Evolutionary conservation across 2,888 invertebrate species (phyloP), one percentile per base, ranked within the genome.

Genomic region (Apotomis betuletana): DNA sequence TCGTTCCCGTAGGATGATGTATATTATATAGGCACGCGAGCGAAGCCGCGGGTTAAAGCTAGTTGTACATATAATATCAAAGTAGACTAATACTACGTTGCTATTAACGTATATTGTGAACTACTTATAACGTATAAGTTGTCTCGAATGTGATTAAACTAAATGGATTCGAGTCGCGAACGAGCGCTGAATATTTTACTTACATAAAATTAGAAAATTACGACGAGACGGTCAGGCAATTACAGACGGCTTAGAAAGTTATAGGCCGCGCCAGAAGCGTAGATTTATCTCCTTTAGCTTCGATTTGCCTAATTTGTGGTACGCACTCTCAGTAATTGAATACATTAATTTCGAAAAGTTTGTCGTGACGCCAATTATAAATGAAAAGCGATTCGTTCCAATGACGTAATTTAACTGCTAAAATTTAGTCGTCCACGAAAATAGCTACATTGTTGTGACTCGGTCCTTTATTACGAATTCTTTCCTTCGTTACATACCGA

Each of bases 241-340:
- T 89, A 89, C 85, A 86, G 84, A 81, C 84, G 84, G 87, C 85
- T 90, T 87, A 84, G 76, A 80, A 88, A 90, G 87, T 90, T 90
- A 87, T 75, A 78, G 78, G 80, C 73, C 77, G 77, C 78, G 76
- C 75, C 76, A 78, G 76, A 81, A 87, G 89, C 88, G 79, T 76
- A 79, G 87, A 90, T 87, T 88, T 88, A 90, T 88, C 81, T 87
- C 79, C 76, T 79, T 82, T 81, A 78, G 79, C 80, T 85, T 80
- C 83, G 84, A 86, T 87, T 88, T 86, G 84, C 82, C 86, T 88
- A 83, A 86, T 86, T 84, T 80, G 75, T 78, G 80, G 74, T 74
- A 76, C 75, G 76, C 82, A 82, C 85, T 83, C 84, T 79, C 63
- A 68, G 5, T 81, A 85, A 89, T 87, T 85, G 81, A 81, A 83